phyloP scores from a whole-genome alignment of 92 coral and sea anemone species.

The Palythoa caribaeorum region DNA sequence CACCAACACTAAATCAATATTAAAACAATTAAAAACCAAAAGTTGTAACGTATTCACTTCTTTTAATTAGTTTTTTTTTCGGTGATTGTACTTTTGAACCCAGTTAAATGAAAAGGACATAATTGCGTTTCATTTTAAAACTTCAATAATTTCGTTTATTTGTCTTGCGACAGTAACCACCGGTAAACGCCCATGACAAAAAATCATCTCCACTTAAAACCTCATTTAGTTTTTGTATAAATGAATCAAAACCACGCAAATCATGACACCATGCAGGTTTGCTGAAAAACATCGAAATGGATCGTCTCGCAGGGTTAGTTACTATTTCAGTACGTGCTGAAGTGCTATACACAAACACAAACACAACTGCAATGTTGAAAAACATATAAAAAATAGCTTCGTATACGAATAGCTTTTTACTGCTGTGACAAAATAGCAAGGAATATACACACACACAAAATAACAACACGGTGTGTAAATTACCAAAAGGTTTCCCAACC shows the following conservation, averaged over 20 bases:
- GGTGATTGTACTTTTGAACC: too few species aligned
- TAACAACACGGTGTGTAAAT: neutral
- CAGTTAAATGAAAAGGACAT: too few species aligned
- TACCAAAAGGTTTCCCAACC: constrained; percentile 66
- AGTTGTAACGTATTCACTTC: too few species aligned
- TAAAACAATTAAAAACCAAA: too few species aligned
- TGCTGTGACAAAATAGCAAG: neutral
- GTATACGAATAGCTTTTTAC: neutral
- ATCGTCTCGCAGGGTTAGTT: neutral
- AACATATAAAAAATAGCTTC: too few species aligned
- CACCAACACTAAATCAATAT: too few species aligned
- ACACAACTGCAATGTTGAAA: neutral
- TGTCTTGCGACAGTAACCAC: neutral
- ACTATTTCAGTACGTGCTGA: neutral
- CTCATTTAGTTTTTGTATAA: neutral
- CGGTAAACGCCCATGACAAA: neutral
- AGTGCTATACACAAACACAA: neutral
- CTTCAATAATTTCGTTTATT: neutral
- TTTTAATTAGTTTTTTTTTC: too few species aligned
- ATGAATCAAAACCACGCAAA: neutral
- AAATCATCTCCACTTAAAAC: constrained; percentile 1
- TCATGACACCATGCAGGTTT: neutral
- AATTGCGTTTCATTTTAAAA: too few species aligned
- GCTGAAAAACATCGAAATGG: neutral
- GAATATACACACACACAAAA: neutral